Percentiles rank a stretch among this genome's conserved stretches.
These are phyloP conservation scores for Solenodon paradoxus DNA, from an alignment of 2,113 vertebrate species.

Conservation along the genomic window DNA sequence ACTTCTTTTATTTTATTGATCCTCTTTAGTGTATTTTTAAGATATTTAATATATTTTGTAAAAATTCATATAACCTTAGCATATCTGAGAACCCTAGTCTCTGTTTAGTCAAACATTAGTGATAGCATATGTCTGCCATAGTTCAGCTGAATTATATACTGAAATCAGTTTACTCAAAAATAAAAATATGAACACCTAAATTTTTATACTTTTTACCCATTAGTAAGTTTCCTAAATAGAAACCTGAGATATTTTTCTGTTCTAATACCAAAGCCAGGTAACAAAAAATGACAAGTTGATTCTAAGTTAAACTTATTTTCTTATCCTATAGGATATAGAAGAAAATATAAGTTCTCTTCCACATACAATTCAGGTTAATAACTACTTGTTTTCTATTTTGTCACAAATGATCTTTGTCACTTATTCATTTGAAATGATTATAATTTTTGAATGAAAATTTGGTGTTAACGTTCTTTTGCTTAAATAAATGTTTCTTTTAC, in stretches of 20 bases:
- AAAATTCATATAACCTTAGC: not conserved
- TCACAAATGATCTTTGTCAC: not conserved
- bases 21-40: not conserved
- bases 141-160: not conserved
- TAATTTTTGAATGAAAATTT: not conserved
- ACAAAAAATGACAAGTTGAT: not conserved
- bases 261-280: not conserved
- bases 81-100: not conserved
- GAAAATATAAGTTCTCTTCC: not conserved
- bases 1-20: not conserved
- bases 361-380: not conserved
- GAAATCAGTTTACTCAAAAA: not conserved
- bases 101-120: not conserved
- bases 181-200: not conserved
- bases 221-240: not conserved
- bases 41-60: not conserved
- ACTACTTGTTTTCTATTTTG: not conserved
- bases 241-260: not conserved
- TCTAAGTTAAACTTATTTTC: not conserved
- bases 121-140: not conserved
- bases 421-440: not conserved
- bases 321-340: not conserved
- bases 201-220: not conserved
- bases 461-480: not conserved
- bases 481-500: slow-evolving; percentile 25